Evolutionary conservation across 2,888 invertebrate genomes (phyloP), one percentile per base, ranked within the genome.

Genomic region (Tryphoninae sp.): DNA sequence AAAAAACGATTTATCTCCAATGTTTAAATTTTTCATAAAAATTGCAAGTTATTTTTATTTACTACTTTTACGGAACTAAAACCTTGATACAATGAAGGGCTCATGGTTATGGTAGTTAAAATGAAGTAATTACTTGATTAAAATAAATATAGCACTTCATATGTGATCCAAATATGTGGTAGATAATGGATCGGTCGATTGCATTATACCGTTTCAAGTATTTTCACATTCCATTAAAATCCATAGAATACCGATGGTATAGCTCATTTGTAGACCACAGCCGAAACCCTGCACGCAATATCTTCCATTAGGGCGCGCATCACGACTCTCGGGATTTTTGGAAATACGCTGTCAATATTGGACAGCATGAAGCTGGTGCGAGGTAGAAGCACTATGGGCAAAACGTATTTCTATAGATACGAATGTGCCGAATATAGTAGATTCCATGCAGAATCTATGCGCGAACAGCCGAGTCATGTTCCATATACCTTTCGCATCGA

Each of bases 321-420:
- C 6, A 13, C 22, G 16, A 40, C 51, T 55, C 55, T 16, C 26
- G 11, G 7, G 55, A 58, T 42, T 65, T 74, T 23, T 53, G 6
- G 26, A 42, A 11, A 42, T 69, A 1, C 22, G 40, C 11, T 13
- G 61, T 51, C 51, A 40, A 62, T 53, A 68, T 68, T 42, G 22
- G 23, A 22, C 16, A 61, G 51, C 16, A 40, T 42, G 19, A 23
- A 23, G 40, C 9, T 42, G 19, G 42, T 42, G 8, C 16, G 55
- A 55, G 55, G 8, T 19, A 40, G 49, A 64, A 55, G 22, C 62
- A 42, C 16, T 69, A 77, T 16, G 69, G 40, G 2, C n/a, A 9
- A 64, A 75, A 45, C 45, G 55, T 55, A 62, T 64, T 64, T 64
- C 26, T 45, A 45, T 45, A 45, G 9, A 45, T 45, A 45, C 13